Evolutionary conservation across 2,888 invertebrate genomes (phyloP).

Genomic region (Tetramorium bicarinatum): DNA sequence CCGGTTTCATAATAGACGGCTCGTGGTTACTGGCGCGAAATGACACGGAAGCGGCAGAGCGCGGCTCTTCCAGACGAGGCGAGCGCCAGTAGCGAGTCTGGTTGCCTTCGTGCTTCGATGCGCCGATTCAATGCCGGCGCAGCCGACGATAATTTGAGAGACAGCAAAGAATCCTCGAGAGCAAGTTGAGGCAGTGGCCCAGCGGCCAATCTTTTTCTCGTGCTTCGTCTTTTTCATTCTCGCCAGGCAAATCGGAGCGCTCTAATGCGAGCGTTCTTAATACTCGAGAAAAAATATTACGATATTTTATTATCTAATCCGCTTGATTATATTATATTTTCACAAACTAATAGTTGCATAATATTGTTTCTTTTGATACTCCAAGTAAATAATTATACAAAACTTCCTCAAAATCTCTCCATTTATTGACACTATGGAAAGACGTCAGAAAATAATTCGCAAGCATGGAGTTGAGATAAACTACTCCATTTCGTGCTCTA

Average conservation of each 20-base stretch:
- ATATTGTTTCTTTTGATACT: not conserved
- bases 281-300: not conserved
- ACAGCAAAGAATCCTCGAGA: conserved; percentile 56
- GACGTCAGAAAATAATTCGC: not conserved
- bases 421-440: not conserved
- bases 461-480: not conserved
- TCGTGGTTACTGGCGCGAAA: conserved; percentile 71
- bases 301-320: no score
- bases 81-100: conserved; percentile 28
- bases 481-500: conserved; percentile 27
- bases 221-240: conserved; percentile 40
- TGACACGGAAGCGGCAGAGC: conserved; percentile 73
- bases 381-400: not conserved
- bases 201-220: conserved; percentile 31
- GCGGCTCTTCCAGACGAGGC: conserved; percentile 62
- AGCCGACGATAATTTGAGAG: conserved; percentile 63
- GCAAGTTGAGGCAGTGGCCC: conserved; percentile 33
- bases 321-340: not conserved
- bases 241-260: conserved; percentile 20
- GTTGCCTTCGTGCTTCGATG: conserved; percentile 66
- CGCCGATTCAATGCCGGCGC: conserved; percentile 63
- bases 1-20: conserved; percentile 66
- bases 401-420: not conserved
- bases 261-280: not conserved
- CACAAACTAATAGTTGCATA: not conserved